These are phyloP conservation scores for Apostichopus californicus DNA, from an alignment of 35 echinoderm and acorn worm species.

Conservation along the genomic window DNA sequence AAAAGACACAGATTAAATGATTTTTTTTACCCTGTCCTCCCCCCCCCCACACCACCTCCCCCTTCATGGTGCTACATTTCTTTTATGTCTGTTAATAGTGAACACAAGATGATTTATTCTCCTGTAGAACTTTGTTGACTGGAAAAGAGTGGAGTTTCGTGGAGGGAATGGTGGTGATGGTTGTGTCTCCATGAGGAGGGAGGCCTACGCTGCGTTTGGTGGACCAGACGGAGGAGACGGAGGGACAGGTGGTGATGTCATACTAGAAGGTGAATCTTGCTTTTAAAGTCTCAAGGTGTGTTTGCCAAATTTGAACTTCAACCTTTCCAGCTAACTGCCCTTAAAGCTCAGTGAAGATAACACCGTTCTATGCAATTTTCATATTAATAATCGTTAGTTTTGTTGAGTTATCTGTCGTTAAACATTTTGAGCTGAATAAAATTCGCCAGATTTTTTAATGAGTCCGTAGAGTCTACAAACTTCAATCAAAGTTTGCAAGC, in stretches of 20 bases:
- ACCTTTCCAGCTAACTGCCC: too few species aligned
- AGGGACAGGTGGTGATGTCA: conserved; percentile 79
- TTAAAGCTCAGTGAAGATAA: too few species aligned
- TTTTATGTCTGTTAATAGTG: not conserved
- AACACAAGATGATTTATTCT: not conserved
- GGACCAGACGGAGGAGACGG: conserved; percentile 97
- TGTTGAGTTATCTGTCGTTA: too few species aligned
- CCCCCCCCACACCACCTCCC: not conserved
- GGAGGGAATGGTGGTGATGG: conserved; percentile 90
- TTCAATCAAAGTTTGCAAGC: too few species aligned
- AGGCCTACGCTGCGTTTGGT: conserved; percentile 73
- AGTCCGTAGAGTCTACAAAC: too few species aligned
- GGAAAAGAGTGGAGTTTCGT: conserved; percentile 61
- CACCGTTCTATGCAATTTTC: too few species aligned
- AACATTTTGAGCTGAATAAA: too few species aligned
- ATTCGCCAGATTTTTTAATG: too few species aligned
- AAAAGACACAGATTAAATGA: not conserved
- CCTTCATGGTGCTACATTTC: not conserved
- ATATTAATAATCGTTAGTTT: too few species aligned
- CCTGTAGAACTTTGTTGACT: conserved; percentile 84
- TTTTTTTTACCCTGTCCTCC: not conserved
- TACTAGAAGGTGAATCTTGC: conserved; percentile 79
- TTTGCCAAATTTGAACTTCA: too few species aligned
- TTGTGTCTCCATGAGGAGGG: conserved; percentile 72
- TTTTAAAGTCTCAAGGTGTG: too few species aligned